Evolutionary conservation across 2,113 vertebrate species (phyloP).

Genomic region (Strigops habroptila): DNA sequence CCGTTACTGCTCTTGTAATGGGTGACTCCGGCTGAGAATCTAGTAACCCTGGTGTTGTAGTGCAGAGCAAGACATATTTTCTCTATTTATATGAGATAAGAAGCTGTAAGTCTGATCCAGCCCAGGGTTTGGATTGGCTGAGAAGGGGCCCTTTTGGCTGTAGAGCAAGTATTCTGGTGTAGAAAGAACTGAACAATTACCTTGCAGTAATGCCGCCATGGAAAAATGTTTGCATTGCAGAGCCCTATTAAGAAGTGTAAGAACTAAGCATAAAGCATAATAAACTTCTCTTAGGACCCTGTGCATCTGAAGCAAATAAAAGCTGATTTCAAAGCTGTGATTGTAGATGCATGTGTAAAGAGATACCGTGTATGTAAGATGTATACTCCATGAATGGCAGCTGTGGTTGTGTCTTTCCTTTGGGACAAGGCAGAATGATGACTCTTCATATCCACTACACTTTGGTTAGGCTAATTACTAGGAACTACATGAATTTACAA

Average conservation of each 20-base stretch:
- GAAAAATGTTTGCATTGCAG: neutral
- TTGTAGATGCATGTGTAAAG: neutral
- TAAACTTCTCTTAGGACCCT: neutral
- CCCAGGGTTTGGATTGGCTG: neutral
- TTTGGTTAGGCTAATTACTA: neutral
- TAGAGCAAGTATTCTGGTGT: neutral
- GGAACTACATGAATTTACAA: constrained; percentile 4
- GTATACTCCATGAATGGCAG: neutral
- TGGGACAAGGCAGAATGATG: neutral
- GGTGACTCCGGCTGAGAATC: neutral
- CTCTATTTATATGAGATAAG: neutral
- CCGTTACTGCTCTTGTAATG: neutral
- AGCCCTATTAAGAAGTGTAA: neutral
- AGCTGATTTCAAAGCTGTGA: neutral
- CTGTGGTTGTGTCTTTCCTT: neutral
- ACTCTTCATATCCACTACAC: neutral
- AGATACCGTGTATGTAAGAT: neutral
- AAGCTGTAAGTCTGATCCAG: neutral
- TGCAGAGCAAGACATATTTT: neutral
- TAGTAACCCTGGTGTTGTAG: neutral
- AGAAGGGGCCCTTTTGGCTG: neutral
- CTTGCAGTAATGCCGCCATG: neutral
- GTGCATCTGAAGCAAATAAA: neutral
- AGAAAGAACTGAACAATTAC: neutral
- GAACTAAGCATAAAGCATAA: neutral